Evolutionary conservation across 1,140 invertebrate genomes (phyloP).

Genomic region (Mesaphorura yosii): DNA sequence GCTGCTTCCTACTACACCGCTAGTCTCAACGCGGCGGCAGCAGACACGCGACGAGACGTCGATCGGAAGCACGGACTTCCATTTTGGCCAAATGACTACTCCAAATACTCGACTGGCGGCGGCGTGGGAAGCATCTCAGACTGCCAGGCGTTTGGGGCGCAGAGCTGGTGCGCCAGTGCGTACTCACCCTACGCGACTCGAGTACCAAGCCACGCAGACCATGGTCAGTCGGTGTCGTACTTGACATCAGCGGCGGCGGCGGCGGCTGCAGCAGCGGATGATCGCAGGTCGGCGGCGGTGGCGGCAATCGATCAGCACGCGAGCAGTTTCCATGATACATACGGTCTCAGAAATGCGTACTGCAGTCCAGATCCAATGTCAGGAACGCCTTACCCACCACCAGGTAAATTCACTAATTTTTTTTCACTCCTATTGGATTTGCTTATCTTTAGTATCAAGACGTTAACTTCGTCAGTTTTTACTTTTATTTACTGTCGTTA

Average conservation of each 20-base stretch:
- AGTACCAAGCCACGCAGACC: constrained; percentile 24
- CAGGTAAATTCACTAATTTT: constrained; percentile 23
- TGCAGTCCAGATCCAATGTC: constrained; percentile 25
- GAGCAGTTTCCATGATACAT: constrained; percentile 23
- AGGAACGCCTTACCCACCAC: constrained; percentile 28
- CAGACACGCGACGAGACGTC: constrained; percentile 18
- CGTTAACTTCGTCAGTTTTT: too few relatives aligned
- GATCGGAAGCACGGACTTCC: constrained; percentile 20
- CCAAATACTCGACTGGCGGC: constrained; percentile 21
- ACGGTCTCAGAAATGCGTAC: constrained; percentile 25
- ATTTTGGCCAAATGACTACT: constrained; percentile 28
- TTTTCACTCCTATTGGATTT: not conserved
- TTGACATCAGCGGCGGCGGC: constrained; percentile 21
- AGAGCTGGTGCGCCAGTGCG: constrained; percentile 23
- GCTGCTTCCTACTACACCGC: constrained; percentile 22
- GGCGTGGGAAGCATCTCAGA: constrained; percentile 8
- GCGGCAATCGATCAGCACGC: too few relatives aligned
- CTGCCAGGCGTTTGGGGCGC: constrained; percentile 26
- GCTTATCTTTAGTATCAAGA: too few relatives aligned
- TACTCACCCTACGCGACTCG: constrained; percentile 24
- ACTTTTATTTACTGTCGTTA: too few relatives aligned
- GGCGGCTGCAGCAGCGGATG: constrained; percentile 20
- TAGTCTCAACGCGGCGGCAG: not conserved
- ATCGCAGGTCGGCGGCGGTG: constrained; percentile 20
- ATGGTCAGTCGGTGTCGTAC: constrained; percentile 26